These are phyloP conservation scores for Hirundichthys speculiger DNA, from an alignment of 2,113 vertebrate species.

Conservation along the genomic window DNA sequence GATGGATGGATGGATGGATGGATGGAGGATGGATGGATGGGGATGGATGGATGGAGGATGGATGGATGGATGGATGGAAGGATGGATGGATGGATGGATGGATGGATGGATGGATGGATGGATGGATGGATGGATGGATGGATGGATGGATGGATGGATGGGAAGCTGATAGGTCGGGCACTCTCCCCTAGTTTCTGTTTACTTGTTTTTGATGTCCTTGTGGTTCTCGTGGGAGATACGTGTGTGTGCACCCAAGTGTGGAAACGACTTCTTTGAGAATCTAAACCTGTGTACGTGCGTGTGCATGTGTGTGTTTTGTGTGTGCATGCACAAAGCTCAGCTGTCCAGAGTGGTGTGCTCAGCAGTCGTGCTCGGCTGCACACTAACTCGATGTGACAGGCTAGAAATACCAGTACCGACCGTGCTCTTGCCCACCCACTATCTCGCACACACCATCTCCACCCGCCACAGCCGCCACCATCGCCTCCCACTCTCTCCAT, in stretches of 20 bases:
- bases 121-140: slow-evolving; percentile 18
- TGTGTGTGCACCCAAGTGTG: slow-evolving; percentile 44
- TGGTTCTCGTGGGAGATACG: slow-evolving; percentile 45
- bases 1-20: too few species aligned
- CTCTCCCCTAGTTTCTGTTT: slow-evolving; percentile 48
- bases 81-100: slow-evolving; percentile 25
- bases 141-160: slow-evolving; percentile 29
- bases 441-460: slow-evolving; percentile 48
- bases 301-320: slow-evolving; percentile 38
- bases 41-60: too few species aligned
- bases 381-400: slow-evolving; percentile 81
- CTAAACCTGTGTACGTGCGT: slow-evolving; percentile 42
- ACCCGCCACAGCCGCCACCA: slow-evolving; percentile 36
- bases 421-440: slow-evolving; percentile 71
- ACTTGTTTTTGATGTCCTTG: slow-evolving; percentile 68
- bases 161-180: slow-evolving; percentile 30
- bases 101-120: slow-evolving; percentile 1
- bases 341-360: slow-evolving; percentile 73
- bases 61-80: slow-evolving; percentile 14
- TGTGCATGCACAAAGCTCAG: slow-evolving; percentile 48
- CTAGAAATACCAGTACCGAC: slow-evolving; percentile 78
- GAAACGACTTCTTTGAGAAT: slow-evolving; percentile 55
- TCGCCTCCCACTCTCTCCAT: slow-evolving; percentile 11
- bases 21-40: slow-evolving; percentile 1
- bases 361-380: slow-evolving; percentile 73